Base-by-base conservation (phyloP, 1,140 invertebrate species). In the Xylocopa sonorina region DNA sequence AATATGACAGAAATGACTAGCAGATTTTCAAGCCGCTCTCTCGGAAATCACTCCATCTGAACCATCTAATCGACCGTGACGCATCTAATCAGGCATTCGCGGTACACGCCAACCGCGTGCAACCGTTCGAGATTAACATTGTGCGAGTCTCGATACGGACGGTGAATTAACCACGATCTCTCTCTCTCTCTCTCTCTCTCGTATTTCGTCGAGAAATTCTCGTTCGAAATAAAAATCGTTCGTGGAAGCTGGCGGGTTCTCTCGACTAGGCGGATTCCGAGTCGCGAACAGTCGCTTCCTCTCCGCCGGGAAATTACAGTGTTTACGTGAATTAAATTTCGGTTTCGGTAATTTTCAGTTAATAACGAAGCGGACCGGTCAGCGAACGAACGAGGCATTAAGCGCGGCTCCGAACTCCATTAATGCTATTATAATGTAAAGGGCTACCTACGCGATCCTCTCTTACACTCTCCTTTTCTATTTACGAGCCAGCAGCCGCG, bases 341-440 rank as follows among this genome's bases (percentile, higher is more conserved):
- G 84, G 87, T 88, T 89, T 89, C 80, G 88, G 87, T 89, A 90
- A 90, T 90, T 90, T 90, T 88, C 88, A 88, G 87, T 89, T 90
- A 90, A 90, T 90, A 88, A 89, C 85, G 86, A 86, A 85, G 58
- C 67, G 75, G 84, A 76, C 83, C 68, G 76, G 43, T 55, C 76
- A 75, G 79, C 79, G 64, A 74, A 81, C 67, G 81, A 79, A 87
- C 83, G 84, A 78, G n/a, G 75, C 66, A 78, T 77, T 87, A 87
- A 87, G 86, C 78, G 83, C 80, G 76, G 80, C 83, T 81, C 78
- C 74, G 63, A 71, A 34, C 64, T n/a, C 80, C 75, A 88, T 88
- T 89, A 88, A 88, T 89, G 83, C 83, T 79, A 87, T 88, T 88
- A 88, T 84, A 88, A 85, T 76, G 79, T 86, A 78, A 84, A 83